A percentile compares a stretch with the other conserved stretches of the same genome.
Conservation (phyloP, 1,140 invertebrate species). For the Cydia splendana region DNA sequence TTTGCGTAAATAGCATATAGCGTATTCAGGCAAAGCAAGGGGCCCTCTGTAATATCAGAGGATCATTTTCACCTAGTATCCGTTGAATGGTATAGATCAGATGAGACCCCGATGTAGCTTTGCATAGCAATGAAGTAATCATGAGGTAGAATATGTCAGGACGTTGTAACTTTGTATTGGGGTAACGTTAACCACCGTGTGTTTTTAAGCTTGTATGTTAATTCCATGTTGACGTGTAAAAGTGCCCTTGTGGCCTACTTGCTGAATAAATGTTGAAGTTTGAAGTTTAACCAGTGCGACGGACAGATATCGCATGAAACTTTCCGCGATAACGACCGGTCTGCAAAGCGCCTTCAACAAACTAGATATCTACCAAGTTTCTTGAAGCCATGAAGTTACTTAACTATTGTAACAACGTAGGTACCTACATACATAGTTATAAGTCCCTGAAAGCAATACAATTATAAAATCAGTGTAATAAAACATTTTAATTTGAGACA, state of each 20-base stretch:
- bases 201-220: no score
- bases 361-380: constrained; percentile 9
- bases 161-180: constrained; percentile 42
- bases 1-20: constrained; percentile 67
- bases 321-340: constrained; percentile 38
- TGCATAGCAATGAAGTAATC: constrained; percentile 28
- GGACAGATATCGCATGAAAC: constrained; percentile 32
- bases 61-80: constrained; percentile 46
- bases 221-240: no score
- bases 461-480: no score
- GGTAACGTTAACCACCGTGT: constrained; percentile 33
- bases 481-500: no score
- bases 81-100: constrained; percentile 53
- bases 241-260: no score
- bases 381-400: neutral
- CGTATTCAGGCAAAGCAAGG: constrained; percentile 51
- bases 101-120: constrained; percentile 33
- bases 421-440: no score
- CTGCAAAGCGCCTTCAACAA: neutral
- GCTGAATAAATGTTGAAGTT: no score
- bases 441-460: no score
- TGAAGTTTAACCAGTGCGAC: neutral
- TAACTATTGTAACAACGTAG: no score
- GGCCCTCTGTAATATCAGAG: constrained; percentile 40
- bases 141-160: constrained; percentile 40